These are phyloP conservation scores for Osedax frankpressi DNA, from an alignment of 2,888 invertebrate genomes.

Conservation along the genomic window DNA sequence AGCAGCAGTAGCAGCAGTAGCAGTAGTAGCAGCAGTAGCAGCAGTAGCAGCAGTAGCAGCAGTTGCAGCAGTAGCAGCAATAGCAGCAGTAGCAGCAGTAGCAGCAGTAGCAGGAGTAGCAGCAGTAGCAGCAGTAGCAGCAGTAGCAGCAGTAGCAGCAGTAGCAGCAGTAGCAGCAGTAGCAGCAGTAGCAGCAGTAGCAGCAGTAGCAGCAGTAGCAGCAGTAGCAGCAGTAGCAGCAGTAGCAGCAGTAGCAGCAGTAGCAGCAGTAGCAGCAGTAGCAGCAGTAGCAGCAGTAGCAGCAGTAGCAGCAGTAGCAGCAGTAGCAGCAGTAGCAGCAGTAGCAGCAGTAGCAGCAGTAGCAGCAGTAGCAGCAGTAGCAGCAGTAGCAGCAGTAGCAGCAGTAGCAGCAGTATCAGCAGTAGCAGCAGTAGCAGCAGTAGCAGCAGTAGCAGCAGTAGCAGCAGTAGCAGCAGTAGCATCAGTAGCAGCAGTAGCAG, in stretches of 20 bases:
- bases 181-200: slow-evolving; percentile 7
- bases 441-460: too few relatives aligned
- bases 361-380: neutral
- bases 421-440: neutral
- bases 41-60: too few relatives aligned
- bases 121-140: slow-evolving; percentile 6
- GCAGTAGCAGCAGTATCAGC: neutral
- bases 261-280: slow-evolving; percentile 3
- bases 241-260: slow-evolving; percentile 3
- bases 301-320: too few relatives aligned
- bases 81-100: too few relatives aligned
- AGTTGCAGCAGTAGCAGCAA: too few relatives aligned
- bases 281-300: too few relatives aligned
- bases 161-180: slow-evolving; percentile 3
- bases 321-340: too few relatives aligned
- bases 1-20: neutral
- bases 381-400: neutral
- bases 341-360: too few relatives aligned
- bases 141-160: neutral
- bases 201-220: slow-evolving; percentile 8
- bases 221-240: neutral
- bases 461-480: too few relatives aligned
- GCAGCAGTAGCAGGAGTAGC: too few relatives aligned
- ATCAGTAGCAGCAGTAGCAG: too few relatives aligned
- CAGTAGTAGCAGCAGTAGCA: slow-evolving; percentile 5